Percentiles rank a stretch among this genome's conserved stretches.
Conservation (phyloP, 2,113 vertebrate species). For the Calidris pygmaea region DNA sequence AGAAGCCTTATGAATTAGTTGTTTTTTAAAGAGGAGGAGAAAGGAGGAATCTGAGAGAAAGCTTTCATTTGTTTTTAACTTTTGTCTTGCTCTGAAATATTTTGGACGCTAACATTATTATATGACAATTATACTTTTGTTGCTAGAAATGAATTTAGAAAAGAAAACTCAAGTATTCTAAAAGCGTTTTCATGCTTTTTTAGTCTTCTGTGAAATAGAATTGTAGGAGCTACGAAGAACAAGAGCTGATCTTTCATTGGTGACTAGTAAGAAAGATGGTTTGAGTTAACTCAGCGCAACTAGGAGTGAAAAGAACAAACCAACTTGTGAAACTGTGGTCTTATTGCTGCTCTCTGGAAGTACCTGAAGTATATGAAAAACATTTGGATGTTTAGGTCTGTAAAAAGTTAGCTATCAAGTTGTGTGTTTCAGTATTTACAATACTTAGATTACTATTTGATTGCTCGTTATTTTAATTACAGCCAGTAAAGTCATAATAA, state of each 20-base stretch:
- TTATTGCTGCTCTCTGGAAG: neutral
- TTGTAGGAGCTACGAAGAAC: neutral
- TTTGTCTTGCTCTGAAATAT: neutral
- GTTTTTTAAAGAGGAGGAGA: neutral
- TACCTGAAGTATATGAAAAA: neutral
- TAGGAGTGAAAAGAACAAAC: neutral
- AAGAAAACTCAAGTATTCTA: neutral
- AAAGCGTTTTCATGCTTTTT: neutral
- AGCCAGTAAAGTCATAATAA: neutral
- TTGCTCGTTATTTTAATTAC: neutral
- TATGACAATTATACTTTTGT: neutral
- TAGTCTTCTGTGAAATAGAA: neutral
- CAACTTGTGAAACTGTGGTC: neutral
- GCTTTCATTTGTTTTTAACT: neutral
- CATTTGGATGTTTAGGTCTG: neutral
- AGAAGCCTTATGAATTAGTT: neutral
- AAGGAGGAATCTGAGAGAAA: neutral
- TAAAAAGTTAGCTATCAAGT: neutral
- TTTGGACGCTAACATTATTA: neutral
- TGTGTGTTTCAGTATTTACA: neutral
- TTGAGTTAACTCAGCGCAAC: neutral
- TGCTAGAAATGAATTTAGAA: neutral
- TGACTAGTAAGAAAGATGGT: neutral
- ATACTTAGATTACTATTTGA: neutral
- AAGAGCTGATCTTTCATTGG: neutral